Percentiles rank a stretch among this genome's conserved stretches.
Evolutionary conservation across 2,797 vertebrate species (phyloP).

Genomic region (Emys orbicularis): DNA sequence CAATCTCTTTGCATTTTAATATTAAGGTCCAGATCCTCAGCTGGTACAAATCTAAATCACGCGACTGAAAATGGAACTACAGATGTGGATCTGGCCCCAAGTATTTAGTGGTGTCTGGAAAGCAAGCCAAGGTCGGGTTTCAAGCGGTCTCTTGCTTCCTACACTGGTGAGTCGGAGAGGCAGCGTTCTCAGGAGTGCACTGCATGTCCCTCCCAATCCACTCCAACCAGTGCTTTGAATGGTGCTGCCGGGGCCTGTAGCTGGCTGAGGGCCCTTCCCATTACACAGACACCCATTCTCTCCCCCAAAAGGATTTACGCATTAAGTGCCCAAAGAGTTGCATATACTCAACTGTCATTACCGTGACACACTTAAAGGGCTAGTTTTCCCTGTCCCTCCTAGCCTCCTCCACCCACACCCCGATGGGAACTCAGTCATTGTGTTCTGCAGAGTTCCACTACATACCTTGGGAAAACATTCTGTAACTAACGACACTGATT

Average conservation of each 20-base stretch:
- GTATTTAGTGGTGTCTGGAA: not conserved
- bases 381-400: not conserved
- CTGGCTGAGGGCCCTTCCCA: not conserved
- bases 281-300: not conserved
- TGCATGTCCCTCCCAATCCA: not conserved
- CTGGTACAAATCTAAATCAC: not conserved
- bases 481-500: not conserved
- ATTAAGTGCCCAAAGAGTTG: not conserved
- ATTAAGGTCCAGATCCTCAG: not conserved
- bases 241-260: not conserved
- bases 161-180: not conserved
- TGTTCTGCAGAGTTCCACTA: not conserved
- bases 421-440: not conserved
- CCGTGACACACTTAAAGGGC: not conserved
- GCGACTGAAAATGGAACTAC: too few relatives aligned
- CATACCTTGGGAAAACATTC: too few relatives aligned
- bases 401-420: not conserved
- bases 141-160: not conserved
- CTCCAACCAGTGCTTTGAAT: not conserved
- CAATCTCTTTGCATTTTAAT: not conserved
- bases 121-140: not conserved
- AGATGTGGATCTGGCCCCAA: not conserved
- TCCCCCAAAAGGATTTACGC: not conserved
- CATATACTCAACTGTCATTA: not conserved
- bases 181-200: not conserved